Evolutionary conservation across 37 sponge, comb jelly and placozoan genomes (phyloP).

Genomic region (Petrosia ficiformis): DNA sequence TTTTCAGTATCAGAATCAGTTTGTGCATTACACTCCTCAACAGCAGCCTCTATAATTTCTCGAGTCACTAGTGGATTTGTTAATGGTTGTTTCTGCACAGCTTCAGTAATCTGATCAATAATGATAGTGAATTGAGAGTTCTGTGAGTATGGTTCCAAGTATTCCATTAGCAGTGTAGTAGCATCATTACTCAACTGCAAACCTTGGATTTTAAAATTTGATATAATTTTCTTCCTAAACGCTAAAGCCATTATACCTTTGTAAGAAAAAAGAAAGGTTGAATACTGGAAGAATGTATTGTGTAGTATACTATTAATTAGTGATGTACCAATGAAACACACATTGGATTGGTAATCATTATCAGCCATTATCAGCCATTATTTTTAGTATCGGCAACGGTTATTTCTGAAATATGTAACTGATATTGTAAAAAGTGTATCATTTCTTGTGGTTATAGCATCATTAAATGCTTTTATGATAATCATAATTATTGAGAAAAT

Average conservation of each 20-base stretch:
- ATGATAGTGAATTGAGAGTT: constrained; percentile 37
- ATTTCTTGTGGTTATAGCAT: no score
- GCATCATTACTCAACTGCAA: constrained; percentile 61
- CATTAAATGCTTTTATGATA: no score
- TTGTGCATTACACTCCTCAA: constrained; percentile 73
- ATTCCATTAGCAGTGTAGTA: constrained; percentile 49
- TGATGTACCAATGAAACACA: no score
- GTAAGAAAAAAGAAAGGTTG: no score
- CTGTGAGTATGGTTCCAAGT: constrained; percentile 38
- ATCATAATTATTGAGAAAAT: no score
- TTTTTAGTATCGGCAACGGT: no score
- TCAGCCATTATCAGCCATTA: no score
- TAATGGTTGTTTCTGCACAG: constrained; percentile 67
- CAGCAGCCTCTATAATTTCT: constrained; percentile 57
- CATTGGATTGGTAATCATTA: no score
- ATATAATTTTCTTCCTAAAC: constrained; percentile 39
- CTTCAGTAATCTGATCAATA: constrained; percentile 68
- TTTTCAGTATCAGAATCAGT: constrained; percentile 64
- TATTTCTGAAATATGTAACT: no score
- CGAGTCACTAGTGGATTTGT: constrained; percentile 35
- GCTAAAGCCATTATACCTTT: constrained; percentile 16
- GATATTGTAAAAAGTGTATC: no score
- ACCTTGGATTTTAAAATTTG: constrained; percentile 74
- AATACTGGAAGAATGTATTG: no score
- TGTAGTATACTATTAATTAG: no score